A percentile compares a stretch with the other conserved stretches of the same genome.
phyloP scores from a whole-genome alignment of 2,113 vertebrate species.

The Oryzias curvinotus region DNA sequence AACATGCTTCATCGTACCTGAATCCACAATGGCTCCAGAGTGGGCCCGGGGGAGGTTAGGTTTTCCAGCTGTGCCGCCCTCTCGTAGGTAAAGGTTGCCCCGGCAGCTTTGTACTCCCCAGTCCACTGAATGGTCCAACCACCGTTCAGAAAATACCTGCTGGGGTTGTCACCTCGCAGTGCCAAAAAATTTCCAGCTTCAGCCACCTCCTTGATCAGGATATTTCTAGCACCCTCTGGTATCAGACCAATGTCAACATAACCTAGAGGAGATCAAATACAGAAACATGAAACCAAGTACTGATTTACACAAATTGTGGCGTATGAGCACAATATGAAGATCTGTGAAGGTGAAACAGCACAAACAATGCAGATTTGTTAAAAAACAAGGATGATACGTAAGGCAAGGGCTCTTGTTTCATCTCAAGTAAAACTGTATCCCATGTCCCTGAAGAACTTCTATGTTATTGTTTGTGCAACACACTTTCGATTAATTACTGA shows the following conservation, averaged over 20 bases:
- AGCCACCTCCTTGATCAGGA: conserved; percentile 87
- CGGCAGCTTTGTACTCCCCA: conserved; percentile 89
- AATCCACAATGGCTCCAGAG: conserved; percentile 90
- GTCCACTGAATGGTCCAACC: conserved; percentile 97
- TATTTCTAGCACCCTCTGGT: conserved; percentile 87
- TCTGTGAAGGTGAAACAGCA: too few species aligned
- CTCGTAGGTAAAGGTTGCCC: conserved; percentile 91
- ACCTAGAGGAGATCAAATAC: conserved; percentile 66
- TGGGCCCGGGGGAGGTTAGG: conserved; percentile 91
- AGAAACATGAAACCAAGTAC: too few species aligned
- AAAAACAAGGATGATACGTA: too few species aligned
- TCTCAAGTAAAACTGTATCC: too few species aligned
- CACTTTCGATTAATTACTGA: too few species aligned
- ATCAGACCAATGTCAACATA: conserved; percentile 94
- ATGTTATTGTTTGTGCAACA: too few species aligned
- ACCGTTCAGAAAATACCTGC: conserved; percentile 91
- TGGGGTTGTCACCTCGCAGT: conserved; percentile 82
- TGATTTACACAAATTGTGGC: too few species aligned
- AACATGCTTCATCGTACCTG: conserved; percentile 77
- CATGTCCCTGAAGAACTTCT: too few species aligned
- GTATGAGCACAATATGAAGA: too few species aligned
- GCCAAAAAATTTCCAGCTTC: conserved; percentile 93
- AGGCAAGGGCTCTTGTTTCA: too few species aligned
- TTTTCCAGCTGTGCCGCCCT: conserved; percentile 89
- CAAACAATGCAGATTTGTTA: too few species aligned